Conservation (phyloP, 2,797 vertebrate genomes). For the Propithecus perrieri region DNA sequence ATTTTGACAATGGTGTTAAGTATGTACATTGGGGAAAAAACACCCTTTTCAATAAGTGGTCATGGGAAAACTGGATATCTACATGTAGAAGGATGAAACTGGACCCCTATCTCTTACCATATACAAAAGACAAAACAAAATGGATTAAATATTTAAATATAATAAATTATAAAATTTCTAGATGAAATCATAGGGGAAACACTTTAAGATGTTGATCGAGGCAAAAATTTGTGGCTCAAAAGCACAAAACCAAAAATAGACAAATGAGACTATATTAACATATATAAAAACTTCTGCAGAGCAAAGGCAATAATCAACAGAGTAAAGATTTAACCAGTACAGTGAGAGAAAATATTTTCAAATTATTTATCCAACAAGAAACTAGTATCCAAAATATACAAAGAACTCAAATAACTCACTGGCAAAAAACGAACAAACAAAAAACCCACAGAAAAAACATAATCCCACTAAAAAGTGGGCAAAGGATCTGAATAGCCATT, state of each 20-base stretch:
- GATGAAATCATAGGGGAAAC: not conserved
- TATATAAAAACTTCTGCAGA: not conserved
- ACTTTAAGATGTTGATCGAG: not conserved
- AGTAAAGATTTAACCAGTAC: not conserved
- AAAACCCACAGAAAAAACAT: not conserved
- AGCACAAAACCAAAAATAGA: not conserved
- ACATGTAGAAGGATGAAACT: not conserved
- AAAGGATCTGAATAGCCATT: not conserved
- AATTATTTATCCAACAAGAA: not conserved
- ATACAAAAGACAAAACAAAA: not conserved
- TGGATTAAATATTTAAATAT: not conserved
- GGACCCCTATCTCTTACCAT: not conserved
- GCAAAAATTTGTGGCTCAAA: not conserved
- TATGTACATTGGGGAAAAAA: not conserved
- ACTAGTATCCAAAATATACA: not conserved
- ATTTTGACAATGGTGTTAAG: not conserved
- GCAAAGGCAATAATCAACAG: not conserved
- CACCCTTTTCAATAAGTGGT: not conserved
- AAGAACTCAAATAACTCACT: not conserved
- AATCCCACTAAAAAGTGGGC: not conserved
- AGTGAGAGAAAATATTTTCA: not conserved
- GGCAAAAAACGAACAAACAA: not conserved
- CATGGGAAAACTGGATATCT: not conserved
- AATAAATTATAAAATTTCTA: not conserved
- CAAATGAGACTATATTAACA: not conserved